A percentile compares a stretch with the other conserved stretches of the same genome.
Conservation (phyloP, 2,888 invertebrate species). For the Amiota minor region DNA sequence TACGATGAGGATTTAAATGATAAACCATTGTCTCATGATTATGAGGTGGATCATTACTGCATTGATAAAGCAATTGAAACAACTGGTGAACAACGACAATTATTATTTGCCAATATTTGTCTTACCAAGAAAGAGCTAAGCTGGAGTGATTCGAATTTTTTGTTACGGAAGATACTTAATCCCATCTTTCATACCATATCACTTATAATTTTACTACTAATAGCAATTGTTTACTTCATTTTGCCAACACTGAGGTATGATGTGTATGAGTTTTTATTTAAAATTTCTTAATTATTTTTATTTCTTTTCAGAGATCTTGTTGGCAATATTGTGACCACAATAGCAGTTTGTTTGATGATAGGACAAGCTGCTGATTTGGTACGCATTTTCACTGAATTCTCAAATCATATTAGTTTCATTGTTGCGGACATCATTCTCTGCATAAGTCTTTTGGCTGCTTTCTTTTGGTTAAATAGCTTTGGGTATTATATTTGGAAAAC, state of each 20-base stretch:
- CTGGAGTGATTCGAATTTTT: slow-evolving; percentile 83
- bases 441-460: slow-evolving; percentile 84
- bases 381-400: slow-evolving; percentile 85
- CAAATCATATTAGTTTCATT: slow-evolving; percentile 86
- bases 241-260: slow-evolving; percentile 81
- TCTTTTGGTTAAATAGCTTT: slow-evolving; percentile 89
- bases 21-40: slow-evolving; percentile 79
- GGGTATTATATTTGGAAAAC: slow-evolving; percentile 93
- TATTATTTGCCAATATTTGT: slow-evolving; percentile 83
- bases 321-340: slow-evolving; percentile 88
- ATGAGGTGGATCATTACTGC: slow-evolving; percentile 84
- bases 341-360: slow-evolving; percentile 84
- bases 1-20: slow-evolving; percentile 74
- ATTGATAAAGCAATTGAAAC: slow-evolving; percentile 79
- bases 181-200: slow-evolving; percentile 84
- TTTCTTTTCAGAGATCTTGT: slow-evolving; percentile 78
- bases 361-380: slow-evolving; percentile 86
- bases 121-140: slow-evolving; percentile 81
- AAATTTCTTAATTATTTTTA: slow-evolving; percentile 24
- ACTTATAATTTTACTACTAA: slow-evolving; percentile 80
- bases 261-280: not conserved
- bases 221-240: slow-evolving; percentile 87
- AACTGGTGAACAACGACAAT: slow-evolving; percentile 73
- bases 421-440: slow-evolving; percentile 86
- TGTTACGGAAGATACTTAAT: slow-evolving; percentile 84